A percentile compares a stretch with the other conserved stretches of the same genome.
Evolutionary conservation across 2,888 invertebrate genomes (phyloP).

Genomic region (Caenorhabditis virilis): DNA sequence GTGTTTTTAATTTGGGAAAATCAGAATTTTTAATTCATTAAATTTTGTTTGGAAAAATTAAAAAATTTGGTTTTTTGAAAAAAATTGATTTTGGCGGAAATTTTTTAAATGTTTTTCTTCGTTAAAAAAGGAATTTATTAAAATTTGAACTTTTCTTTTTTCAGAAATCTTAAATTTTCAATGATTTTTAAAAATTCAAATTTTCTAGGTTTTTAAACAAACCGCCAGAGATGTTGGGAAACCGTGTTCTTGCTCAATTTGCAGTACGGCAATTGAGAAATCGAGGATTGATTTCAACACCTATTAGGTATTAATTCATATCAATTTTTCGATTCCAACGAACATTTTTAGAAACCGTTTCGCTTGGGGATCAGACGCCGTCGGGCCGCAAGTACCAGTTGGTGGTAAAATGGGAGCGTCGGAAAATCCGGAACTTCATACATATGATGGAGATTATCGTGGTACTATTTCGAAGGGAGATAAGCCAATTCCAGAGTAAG

Average conservation of each 20-base stretch:
- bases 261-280: slow-evolving; percentile 26
- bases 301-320: slow-evolving; percentile 13
- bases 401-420: slow-evolving; percentile 57
- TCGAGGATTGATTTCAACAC: slow-evolving; percentile 15
- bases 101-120: too few species aligned
- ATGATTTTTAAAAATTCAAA: neutral
- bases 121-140: too few species aligned
- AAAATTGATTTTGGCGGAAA: too few species aligned
- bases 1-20: too few species aligned
- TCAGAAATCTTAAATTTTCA: neutral
- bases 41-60: too few species aligned
- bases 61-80: too few species aligned
- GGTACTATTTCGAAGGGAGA: slow-evolving; percentile 57
- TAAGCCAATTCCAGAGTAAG: slow-evolving; percentile 59
- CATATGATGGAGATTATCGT: slow-evolving; percentile 59
- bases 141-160: slow-evolving; percentile 2
- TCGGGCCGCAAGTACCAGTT: slow-evolving; percentile 57
- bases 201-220: slow-evolving; percentile 10
- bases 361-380: slow-evolving; percentile 57
- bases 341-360: slow-evolving; percentile 39
- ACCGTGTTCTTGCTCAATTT: slow-evolving; percentile 32
- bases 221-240: slow-evolving; percentile 45
- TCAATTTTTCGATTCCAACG: neutral
- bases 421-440: slow-evolving; percentile 61
- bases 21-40: too few species aligned